Evolutionary conservation across 2,113 vertebrate species (phyloP), one percentile per base, ranked within the genome.

Genomic region (Ctenomys sociabilis): DNA sequence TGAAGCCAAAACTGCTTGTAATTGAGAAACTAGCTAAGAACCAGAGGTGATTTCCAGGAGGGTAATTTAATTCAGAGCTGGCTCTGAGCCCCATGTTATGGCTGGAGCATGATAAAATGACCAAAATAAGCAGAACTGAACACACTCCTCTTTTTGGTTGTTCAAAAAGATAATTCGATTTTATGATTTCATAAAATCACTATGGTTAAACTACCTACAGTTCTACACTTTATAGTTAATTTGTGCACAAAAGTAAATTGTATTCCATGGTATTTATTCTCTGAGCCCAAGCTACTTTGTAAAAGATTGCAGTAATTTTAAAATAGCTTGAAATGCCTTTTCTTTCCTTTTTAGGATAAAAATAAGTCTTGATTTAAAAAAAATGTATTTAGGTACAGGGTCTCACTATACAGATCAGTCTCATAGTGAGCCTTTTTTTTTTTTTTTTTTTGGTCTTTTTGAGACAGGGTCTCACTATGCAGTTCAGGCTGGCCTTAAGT

Each of bases 281-380:
- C 90, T 73, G 54, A 57, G 14, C 43, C 30, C 59, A 59, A 28
- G 70, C 32, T 77, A 32, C 94, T 91, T 81, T 78, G 78, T 95
- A 68, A 68, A 45, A 68, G 85, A 70, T 7, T 97, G 22, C 30
- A 93, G 21, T 75, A 94, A 93, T 95, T 83, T n/a, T n/a, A n/a
- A n/a, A n/a, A n/a, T n/a, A n/a, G n/a, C n/a, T n/a, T n/a, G n/a
- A n/a, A n/a, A n/a, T n/a, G n/a, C n/a, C n/a, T n/a, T n/a, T n/a
- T n/a, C n/a, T n/a, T n/a, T n/a, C n/a, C n/a, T n/a, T n/a, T n/a
- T n/a, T n/a, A n/a, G n/a, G n/a, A n/a, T n/a, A n/a, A n/a, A n/a
- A n/a, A n/a, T n/a, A n/a, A n/a, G n/a, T n/a, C n/a, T n/a, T n/a
- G n/a, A n/a, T n/a, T n/a, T n/a, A n/a, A n/a, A n/a, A n/a, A n/a